Conservation (phyloP, 2,113 vertebrate genomes). For the Embiotoca jacksoni region DNA sequence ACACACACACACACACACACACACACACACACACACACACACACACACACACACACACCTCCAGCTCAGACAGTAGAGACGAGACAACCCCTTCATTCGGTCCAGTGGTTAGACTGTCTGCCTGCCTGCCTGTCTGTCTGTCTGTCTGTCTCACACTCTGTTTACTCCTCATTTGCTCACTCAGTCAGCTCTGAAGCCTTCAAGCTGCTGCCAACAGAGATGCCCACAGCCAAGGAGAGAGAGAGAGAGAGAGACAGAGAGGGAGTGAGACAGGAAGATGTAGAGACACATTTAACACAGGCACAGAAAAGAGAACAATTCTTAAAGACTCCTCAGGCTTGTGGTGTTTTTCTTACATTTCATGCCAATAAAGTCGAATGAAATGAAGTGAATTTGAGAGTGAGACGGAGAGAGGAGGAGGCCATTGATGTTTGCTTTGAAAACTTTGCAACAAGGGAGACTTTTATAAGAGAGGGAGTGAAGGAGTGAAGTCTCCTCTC, state of each 20-base stretch:
- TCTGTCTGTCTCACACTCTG: slow-evolving; percentile 65
- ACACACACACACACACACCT: neutral
- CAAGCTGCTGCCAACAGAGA: slow-evolving; percentile 62
- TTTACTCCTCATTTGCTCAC: slow-evolving; percentile 68
- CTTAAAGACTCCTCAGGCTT: slow-evolving; percentile 7
- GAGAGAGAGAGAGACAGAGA: neutral
- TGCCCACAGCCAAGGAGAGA: slow-evolving; percentile 28
- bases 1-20: no score
- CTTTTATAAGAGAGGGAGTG: no score
- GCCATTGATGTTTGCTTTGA: slow-evolving; percentile 19
- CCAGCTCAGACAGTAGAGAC: slow-evolving; percentile 19
- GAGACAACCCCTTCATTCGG: slow-evolving; percentile 46
- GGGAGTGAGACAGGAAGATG: neutral
- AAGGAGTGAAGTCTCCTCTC: neutral
- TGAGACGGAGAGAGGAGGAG: slow-evolving; percentile 5
- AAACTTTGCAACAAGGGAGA: neutral
- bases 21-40: no score
- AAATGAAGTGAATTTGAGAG: neutral
- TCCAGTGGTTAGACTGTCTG: slow-evolving; percentile 58
- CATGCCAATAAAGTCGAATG: neutral
- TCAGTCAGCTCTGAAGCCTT: slow-evolving; percentile 57
- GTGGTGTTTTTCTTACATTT: slow-evolving; percentile 6
- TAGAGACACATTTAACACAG: slow-evolving; percentile 16
- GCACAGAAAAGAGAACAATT: slow-evolving; percentile 3
- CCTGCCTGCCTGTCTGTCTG: slow-evolving; percentile 34